These are phyloP conservation scores for Patiria miniata DNA, from an alignment of 35 echinoderm and acorn worm genomes.

Conservation along the genomic window DNA sequence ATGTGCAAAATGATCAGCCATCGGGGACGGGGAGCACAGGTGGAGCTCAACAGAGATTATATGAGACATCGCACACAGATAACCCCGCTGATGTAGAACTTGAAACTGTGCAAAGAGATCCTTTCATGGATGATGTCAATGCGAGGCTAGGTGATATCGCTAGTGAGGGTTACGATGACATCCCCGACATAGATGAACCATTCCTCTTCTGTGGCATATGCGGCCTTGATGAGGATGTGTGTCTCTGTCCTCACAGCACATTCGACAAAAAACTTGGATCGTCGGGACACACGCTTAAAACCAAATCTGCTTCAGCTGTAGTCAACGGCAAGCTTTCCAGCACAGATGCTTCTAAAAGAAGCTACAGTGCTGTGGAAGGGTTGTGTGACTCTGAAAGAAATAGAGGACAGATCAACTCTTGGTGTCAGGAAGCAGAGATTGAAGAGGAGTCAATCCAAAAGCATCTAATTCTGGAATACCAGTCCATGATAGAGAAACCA, in stretches of 20 bases:
- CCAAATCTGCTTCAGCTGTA: not conserved
- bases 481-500: conserved; percentile 21
- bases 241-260: conserved; percentile 69
- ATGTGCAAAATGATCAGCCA: conserved; percentile 13
- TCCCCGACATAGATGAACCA: conserved; percentile 78
- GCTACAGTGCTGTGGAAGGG: not conserved
- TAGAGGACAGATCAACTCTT: not conserved
- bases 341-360: not conserved
- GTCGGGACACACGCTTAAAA: conserved; percentile 5
- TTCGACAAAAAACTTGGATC: conserved; percentile 16
- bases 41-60: not conserved
- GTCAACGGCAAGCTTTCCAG: not conserved
- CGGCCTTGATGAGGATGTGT: conserved; percentile 79
- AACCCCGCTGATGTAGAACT: no score
- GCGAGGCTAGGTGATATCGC: no score
- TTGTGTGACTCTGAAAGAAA: not conserved
- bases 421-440: not conserved
- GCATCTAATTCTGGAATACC: conserved; percentile 25
- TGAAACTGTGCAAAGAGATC: no score
- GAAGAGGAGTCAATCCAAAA: conserved; percentile 8
- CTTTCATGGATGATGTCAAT: no score
- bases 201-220: conserved; percentile 79
- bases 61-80: not conserved
- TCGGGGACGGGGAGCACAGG: not conserved
- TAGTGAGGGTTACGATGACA: conserved; percentile 48